A percentile compares a stretch with the other conserved stretches of the same genome.
Evolutionary conservation across 2,888 invertebrate genomes (phyloP).

Genomic region (Pandemis corylana): DNA sequence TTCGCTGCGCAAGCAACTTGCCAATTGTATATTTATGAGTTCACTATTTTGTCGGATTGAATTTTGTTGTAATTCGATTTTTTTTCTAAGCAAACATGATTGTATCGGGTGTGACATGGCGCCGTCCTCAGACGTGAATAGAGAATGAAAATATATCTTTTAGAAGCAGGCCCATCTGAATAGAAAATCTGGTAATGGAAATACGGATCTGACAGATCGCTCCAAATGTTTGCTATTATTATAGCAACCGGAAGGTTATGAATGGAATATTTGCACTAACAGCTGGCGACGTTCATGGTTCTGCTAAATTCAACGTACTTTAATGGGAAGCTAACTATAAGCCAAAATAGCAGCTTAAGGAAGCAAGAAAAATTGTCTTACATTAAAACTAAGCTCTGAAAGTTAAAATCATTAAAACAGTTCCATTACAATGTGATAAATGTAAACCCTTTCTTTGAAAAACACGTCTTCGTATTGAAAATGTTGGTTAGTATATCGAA

Average conservation of each 20-base stretch:
- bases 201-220: conserved; percentile 20
- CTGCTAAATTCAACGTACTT: background rate
- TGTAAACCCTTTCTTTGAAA: too few species aligned
- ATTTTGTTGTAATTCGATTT: conserved; percentile 58
- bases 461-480: too few species aligned
- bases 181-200: conserved; percentile 39
- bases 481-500: too few species aligned
- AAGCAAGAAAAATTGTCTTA: background rate
- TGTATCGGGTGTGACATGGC: conserved; percentile 45
- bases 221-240: conserved; percentile 32
- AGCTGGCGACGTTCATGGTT: background rate
- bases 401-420: too few species aligned
- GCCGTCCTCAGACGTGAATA: conserved; percentile 33
- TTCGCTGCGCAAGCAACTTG: conserved; percentile 72
- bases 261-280: conserved; percentile 1
- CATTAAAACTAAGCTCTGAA: background rate
- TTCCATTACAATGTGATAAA: too few species aligned
- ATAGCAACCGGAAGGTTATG: conserved; percentile 11
- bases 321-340: background rate
- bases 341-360: background rate
- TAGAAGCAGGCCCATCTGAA: conserved; percentile 36
- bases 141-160: conserved; percentile 32
- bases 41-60: conserved; percentile 69
- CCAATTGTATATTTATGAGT: conserved; percentile 84
- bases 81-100: conserved; percentile 51